Percentiles rank a stretch among this genome's conserved stretches.
Conservation (phyloP, 2,888 invertebrate genomes). For the Linnaemya tessellans region DNA sequence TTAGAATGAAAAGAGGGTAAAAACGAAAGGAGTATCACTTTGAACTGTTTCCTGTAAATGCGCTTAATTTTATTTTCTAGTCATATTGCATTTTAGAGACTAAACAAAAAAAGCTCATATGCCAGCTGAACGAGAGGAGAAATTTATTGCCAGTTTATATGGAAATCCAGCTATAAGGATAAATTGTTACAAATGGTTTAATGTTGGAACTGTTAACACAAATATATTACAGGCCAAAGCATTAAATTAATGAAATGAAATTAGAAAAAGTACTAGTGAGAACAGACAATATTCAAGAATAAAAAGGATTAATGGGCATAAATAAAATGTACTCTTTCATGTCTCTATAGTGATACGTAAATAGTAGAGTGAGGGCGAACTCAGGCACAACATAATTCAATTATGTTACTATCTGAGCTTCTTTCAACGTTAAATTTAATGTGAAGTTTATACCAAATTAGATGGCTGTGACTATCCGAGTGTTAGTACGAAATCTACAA, state of each 20-base stretch:
- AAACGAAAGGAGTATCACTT: not conserved
- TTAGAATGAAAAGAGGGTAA: not conserved
- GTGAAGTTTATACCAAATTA: too few relatives aligned
- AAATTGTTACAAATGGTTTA: conserved; percentile 34
- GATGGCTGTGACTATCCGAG: too few relatives aligned
- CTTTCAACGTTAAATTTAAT: too few relatives aligned
- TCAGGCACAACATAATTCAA: too few relatives aligned
- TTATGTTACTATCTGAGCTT: too few relatives aligned
- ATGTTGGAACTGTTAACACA: conserved; percentile 7
- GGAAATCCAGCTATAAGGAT: not conserved
- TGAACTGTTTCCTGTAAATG: conserved; percentile 1
- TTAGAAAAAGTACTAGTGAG: not conserved
- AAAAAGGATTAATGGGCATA: not conserved
- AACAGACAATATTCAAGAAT: not conserved
- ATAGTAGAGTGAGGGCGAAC: too few relatives aligned
- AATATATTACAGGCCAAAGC: conserved; percentile 41
- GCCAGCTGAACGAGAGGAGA: not conserved
- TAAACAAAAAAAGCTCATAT: not conserved
- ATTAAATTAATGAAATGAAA: conserved; percentile 58
- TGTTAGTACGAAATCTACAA: not conserved
- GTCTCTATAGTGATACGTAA: too few relatives aligned
- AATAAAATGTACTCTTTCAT: not conserved
- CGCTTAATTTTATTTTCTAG: conserved; percentile 61
- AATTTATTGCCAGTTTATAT: conserved; percentile 1
- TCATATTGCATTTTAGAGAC: conserved; percentile 54